Base-by-base conservation (phyloP, 2,797 vertebrate genomes). In the Mastacembelus armatus region DNA sequence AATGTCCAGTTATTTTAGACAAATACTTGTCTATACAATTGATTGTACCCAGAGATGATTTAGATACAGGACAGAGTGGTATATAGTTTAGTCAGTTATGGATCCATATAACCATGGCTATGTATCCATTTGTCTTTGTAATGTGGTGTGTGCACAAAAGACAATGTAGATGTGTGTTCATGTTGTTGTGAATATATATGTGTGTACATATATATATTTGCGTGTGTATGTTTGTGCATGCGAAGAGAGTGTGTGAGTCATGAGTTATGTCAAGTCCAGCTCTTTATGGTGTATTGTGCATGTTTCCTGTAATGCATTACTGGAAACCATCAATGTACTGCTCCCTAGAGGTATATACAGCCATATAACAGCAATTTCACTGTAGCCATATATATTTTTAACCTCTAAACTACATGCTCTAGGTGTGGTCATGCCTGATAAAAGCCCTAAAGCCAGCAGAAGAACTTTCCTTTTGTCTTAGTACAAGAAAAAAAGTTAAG, bases 221-320 rank as follows among this genome's bases (percentile, higher is more conserved):
- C 60, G 19, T 26, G 32, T 36, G 27, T 30, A 18, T 9, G 11
- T 14, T 52, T 42, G 56, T 22, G 24, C 16, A 55, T 35, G 29
- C 51, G 18, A 22, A 38, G 50, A n/a, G n/a, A n/a, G n/a, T n/a
- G n/a, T n/a, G n/a, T n/a, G 63, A 66, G 67, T 29, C 10, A 66
- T 39, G 24, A 63, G 71, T 82, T 71, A 67, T 71, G 65, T 85
- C 83, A 84, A 77, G 38, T 21, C 52, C 15, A 39, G 58, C 9
- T 52, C 70, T 62, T 74, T 43, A 71, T 52, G 66, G 57, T 18
- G 56, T 55, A 58, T 39, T 44, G 54, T 26, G 26, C 12, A 64
- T 7, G 33, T 70, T 70, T 52, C 26, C 18, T 48, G 48, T 48
- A 80, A 89, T 32, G 55, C 58, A 74, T 85, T 81, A 83, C 58